Conservation (phyloP, 2,888 invertebrate species). For the Drosophila lacicola region DNA sequence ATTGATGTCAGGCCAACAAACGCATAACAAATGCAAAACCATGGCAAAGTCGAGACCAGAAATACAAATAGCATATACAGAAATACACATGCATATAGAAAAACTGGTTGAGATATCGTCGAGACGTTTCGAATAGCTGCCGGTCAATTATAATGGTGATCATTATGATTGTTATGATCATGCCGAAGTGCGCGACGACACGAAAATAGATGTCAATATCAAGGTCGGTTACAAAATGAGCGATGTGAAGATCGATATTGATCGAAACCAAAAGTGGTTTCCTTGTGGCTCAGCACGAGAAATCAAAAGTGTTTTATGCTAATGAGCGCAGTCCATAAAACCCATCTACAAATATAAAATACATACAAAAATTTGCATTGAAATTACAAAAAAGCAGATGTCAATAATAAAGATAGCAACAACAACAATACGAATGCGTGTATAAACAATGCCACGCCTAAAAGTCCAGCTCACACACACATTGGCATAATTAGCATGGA, state of each 20-base stretch:
- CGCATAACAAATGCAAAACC: constrained; percentile 28
- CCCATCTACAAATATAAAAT: constrained; percentile 32
- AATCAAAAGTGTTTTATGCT: constrained; percentile 73
- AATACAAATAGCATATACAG: constrained; percentile 8
- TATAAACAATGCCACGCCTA: constrained; percentile 41
- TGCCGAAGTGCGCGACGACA: constrained; percentile 21
- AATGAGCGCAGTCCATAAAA: constrained; percentile 54
- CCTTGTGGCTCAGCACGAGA: constrained; percentile 46
- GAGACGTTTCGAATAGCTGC: constrained; percentile 51
- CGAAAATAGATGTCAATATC: constrained; percentile 67
- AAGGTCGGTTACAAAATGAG: constrained; percentile 77
- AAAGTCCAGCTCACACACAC: constrained; percentile 4
- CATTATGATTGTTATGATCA: constrained; percentile 22
- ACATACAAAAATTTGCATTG: constrained; percentile 63
- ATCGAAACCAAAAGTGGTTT: constrained; percentile 51
- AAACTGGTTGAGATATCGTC: constrained; percentile 61
- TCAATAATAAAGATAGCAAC: constrained; percentile 18
- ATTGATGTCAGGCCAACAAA: constrained; percentile 59
- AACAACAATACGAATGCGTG: constrained; percentile 28
- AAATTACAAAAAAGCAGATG: constrained; percentile 39
- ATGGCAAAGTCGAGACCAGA: constrained; percentile 31
- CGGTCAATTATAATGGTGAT: constrained; percentile 49
- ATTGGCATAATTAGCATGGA: constrained; percentile 55
- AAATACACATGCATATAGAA: constrained; percentile 1
- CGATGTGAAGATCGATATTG: constrained; percentile 31